Evolutionary conservation across 2,113 vertebrate species (phyloP), one percentile per base, ranked within the genome.

Genomic region (Hippocampus guttulatus): DNA sequence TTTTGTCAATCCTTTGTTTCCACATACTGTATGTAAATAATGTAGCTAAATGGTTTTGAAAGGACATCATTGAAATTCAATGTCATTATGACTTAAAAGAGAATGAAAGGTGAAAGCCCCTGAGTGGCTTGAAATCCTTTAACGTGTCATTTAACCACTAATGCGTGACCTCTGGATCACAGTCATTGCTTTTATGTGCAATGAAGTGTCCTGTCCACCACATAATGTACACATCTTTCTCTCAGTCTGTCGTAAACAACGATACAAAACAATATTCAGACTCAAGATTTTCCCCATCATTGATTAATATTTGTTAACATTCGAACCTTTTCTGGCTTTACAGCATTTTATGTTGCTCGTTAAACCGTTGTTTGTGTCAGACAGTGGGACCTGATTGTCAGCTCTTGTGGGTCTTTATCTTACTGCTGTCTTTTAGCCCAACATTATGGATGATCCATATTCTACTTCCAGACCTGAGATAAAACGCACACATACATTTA

Each of bases 341-440:
- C 47, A 81, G 60, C 62, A 33, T 73, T 76, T 83, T 74, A 86
- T 77, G 71, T 54, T 25, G 55, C 69, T 71, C 67, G 73, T 73
- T 75, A 38, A 74, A 61, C 71, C 82, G 83, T 80, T 75, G 82
- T 47, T 64, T 78, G 73, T 73, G 69, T 63, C 73, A 61, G 40
- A 68, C 51, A 71, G 43, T 82, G 43, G 12, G 67, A 74, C 69
- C 61, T 72, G 68, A 51, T 14, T 57, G n/a, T 30, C 57, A 60
- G 21, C 8, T 61, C 15, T 61, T 61, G 25, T 27, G 61, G 76
- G 8, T 67, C 52, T 70, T 27, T 51, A 61, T 61, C 33, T 49
- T 23, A 30, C 18, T 75, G 45, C 73, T 61, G 51, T 73, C 90
- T 87, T 86, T 73, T 90, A 95, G 94, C 76, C 45, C 81, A 84